Percentiles rank a stretch among this genome's conserved stretches.
phyloP scores from a whole-genome alignment of 2,113 vertebrate species.

The Formicarius rufipectus region DNA sequence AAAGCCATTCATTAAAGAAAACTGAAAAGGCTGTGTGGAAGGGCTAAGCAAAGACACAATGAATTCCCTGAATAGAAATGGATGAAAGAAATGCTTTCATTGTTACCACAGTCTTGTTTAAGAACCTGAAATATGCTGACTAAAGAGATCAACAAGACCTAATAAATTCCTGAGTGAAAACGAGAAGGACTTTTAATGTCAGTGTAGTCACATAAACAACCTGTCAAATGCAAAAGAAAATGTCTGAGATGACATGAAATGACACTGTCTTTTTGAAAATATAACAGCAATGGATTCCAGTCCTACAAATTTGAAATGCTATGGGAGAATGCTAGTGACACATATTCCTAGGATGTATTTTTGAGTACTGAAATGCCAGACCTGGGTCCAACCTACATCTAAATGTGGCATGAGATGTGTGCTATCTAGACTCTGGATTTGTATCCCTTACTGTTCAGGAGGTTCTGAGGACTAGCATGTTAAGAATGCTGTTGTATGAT shows the following conservation, averaged over 20 bases:
- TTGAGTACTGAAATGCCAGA: neutral
- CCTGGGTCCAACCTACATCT: neutral
- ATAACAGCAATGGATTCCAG: neutral
- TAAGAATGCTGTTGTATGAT: slow-evolving; percentile 10
- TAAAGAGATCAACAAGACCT: neutral
- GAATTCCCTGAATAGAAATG: neutral
- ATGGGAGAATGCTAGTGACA: neutral
- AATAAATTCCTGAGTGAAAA: neutral
- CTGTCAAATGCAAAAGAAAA: neutral
- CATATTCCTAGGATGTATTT: neutral
- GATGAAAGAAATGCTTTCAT: neutral
- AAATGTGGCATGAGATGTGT: neutral
- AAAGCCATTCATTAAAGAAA: neutral
- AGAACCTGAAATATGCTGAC: neutral
- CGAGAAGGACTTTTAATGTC: neutral
- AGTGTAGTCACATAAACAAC: neutral
- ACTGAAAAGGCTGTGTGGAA: neutral
- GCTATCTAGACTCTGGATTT: neutral
- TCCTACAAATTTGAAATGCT: neutral
- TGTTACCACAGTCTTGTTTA: neutral
- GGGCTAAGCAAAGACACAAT: neutral
- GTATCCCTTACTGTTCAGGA: neutral
- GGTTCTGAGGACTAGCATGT: neutral
- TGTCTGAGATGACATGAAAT: neutral
- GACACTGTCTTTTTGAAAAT: neutral